Conservation (phyloP, 2,797 vertebrate genomes). For the Spondyliosoma cantharus region DNA sequence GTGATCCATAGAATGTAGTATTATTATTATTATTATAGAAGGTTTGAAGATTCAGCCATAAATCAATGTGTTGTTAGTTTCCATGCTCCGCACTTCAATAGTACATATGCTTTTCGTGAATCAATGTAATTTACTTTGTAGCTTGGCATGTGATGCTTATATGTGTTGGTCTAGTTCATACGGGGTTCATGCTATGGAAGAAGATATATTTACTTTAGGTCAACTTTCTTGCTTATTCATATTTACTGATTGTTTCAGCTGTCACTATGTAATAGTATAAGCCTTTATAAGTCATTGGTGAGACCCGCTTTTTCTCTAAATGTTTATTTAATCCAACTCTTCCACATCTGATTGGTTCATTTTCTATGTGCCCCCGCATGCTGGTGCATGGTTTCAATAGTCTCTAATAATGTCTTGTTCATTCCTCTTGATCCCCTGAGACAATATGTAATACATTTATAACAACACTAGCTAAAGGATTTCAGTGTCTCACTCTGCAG, state of each 20-base stretch:
- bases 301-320: background rate
- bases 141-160: background rate
- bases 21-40: no score
- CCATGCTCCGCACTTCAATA: conserved; percentile 41
- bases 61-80: conserved; percentile 28
- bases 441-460: background rate
- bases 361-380: background rate
- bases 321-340: background rate
- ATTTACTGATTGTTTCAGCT: background rate
- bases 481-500: background rate
- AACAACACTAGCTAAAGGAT: background rate
- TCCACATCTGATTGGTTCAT: background rate
- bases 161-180: conserved; percentile 28
- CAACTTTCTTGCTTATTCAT: background rate
- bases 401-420: background rate
- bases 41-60: background rate
- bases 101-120: conserved; percentile 23
- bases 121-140: conserved; percentile 50
- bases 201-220: background rate
- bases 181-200: conserved; percentile 1
- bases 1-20: no score
- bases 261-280: background rate
- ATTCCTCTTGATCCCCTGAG: background rate
- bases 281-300: background rate
- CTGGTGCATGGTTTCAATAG: background rate